phyloP scores from a whole-genome alignment of 2,797 vertebrate species.

The Margarornis squamiger region DNA sequence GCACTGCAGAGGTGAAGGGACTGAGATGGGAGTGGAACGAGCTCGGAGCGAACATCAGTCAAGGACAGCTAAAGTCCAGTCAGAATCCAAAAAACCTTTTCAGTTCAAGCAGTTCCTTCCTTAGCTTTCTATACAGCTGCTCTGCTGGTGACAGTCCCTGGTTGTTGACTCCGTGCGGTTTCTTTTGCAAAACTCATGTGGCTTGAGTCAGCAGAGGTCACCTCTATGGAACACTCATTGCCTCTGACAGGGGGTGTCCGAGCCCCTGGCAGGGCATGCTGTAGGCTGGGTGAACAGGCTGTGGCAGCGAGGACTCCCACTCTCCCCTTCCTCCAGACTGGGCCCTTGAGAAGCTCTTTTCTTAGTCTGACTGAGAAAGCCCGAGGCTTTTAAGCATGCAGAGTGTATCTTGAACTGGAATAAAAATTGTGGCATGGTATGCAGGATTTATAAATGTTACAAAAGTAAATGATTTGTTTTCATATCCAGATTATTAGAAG shows the following conservation, averaged over 20 bases:
- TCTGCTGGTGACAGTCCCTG: background rate
- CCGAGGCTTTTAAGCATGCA: background rate
- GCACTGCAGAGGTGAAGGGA: background rate
- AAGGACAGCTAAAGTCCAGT: background rate
- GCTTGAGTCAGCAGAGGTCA: background rate
- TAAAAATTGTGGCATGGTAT: fast-evolving
- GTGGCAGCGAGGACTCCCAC: fast-evolving
- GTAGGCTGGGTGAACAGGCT: fast-evolving
- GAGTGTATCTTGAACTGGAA: background rate
- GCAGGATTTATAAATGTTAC: background rate
- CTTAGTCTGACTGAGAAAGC: background rate
- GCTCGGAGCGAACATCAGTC: background rate
- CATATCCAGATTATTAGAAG: background rate
- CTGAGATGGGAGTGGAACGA: background rate
- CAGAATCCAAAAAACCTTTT: background rate
- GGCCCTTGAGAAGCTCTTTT: background rate
- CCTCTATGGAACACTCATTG: background rate
- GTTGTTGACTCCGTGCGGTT: background rate
- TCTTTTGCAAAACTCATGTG: background rate
- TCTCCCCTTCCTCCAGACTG: background rate
- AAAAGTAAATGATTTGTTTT: background rate
- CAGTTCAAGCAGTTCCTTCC: background rate
- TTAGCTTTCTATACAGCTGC: background rate
- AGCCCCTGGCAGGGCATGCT: fast-evolving
- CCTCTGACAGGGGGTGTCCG: background rate